Evolutionary conservation across 1,140 invertebrate genomes (phyloP).

Genomic region (Pseudomyrmex dendroicus): DNA sequence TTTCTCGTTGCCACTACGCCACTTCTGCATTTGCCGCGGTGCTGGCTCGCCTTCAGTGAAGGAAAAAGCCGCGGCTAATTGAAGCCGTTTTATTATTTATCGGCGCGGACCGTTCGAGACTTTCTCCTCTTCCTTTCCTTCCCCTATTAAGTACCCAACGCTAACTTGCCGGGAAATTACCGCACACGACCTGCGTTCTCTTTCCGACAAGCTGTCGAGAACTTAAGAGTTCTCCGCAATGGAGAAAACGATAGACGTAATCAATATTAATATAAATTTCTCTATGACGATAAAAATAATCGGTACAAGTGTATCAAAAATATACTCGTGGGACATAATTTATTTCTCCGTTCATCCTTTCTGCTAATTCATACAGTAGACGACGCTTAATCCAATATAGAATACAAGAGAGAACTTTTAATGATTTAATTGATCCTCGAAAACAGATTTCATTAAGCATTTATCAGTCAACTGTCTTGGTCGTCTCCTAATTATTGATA

Average conservation of each 20-base stretch:
- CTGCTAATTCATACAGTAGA: too few species aligned
- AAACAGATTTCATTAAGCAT: too few species aligned
- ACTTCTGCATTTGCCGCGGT: slow-evolving; percentile 63
- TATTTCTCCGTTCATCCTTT: too few species aligned
- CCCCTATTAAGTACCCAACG: not conserved
- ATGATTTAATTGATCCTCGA: too few species aligned
- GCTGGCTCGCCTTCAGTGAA: slow-evolving; percentile 21
- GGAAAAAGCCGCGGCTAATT: slow-evolving; percentile 60
- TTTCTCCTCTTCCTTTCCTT: not conserved
- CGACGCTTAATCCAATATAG: too few species aligned
- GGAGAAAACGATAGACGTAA: not conserved
- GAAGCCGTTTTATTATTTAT: slow-evolving; percentile 49
- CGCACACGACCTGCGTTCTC: not conserved
- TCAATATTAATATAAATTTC: too few species aligned
- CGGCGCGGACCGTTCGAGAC: not conserved
- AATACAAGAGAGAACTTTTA: too few species aligned
- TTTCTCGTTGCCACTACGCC: slow-evolving; percentile 68
- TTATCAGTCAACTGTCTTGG: too few species aligned
- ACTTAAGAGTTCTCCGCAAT: not conserved
- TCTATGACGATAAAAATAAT: too few species aligned
- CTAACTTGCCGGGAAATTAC: not conserved
- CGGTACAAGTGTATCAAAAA: too few species aligned
- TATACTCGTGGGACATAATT: too few species aligned
- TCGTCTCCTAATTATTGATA: not conserved
- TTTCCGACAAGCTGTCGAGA: not conserved